A percentile compares a stretch with the other conserved stretches of the same genome.
Evolutionary conservation across 2,888 invertebrate genomes (phyloP).

Genomic region (Pyrrhia umbra): DNA sequence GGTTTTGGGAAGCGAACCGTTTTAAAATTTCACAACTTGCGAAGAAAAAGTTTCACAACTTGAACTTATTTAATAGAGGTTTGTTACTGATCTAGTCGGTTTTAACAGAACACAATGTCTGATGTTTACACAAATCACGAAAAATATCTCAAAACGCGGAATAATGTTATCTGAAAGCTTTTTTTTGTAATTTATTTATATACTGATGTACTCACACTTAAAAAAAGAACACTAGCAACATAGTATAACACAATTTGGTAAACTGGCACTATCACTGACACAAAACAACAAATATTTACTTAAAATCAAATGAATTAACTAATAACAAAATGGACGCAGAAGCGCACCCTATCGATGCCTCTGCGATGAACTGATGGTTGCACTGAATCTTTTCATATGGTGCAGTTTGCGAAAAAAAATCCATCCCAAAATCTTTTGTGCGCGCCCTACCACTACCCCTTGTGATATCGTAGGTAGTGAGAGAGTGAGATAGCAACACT

Average conservation of each 20-base stretch:
- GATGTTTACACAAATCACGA: too few species aligned
- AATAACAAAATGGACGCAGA: constrained; percentile 57
- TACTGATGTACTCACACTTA: constrained; percentile 26
- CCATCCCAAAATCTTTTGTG: constrained; percentile 87
- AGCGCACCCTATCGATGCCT: constrained; percentile 50
- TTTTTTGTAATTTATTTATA: constrained; percentile 1
- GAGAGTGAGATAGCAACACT: constrained; percentile 73
- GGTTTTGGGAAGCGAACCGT: constrained; percentile 12
- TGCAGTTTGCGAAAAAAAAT: constrained; percentile 89
- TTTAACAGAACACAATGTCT: neutral
- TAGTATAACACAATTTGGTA: constrained; percentile 1
- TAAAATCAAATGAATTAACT: constrained; percentile 54
- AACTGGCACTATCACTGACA: constrained; percentile 33
- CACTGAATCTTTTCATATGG: constrained; percentile 79
- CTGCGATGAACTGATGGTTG: constrained; percentile 71
- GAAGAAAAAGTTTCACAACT: neutral
- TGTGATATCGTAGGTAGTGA: constrained; percentile 80
- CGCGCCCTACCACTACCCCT: constrained; percentile 86
- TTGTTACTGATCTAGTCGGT: neutral
- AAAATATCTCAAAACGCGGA: neutral
- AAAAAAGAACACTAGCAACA: constrained; percentile 21
- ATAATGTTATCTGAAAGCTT: too few species aligned
- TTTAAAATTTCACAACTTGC: constrained; percentile 22
- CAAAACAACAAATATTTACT: constrained; percentile 45
- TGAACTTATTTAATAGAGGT: neutral